These are phyloP conservation scores for Phortica magna DNA, from an alignment of 2,888 invertebrate genomes.

Conservation along the genomic window DNA sequence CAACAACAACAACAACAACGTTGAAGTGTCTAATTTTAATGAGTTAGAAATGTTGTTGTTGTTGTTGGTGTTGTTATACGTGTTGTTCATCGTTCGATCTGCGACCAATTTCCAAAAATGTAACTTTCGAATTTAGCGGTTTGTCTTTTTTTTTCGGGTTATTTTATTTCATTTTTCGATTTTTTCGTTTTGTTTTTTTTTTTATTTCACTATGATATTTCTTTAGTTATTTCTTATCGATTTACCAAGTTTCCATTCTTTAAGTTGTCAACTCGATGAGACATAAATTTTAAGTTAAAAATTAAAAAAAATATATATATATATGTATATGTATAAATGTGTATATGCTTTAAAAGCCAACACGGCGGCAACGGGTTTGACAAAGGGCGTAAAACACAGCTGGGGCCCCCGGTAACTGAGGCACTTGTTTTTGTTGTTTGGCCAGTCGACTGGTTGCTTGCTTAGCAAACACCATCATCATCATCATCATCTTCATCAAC, in stretches of 20 bases:
- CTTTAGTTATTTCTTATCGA: constrained; percentile 5
- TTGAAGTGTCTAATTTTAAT: constrained; percentile 48
- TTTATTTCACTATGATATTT: constrained; percentile 29
- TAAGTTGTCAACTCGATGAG: constrained; percentile 72
- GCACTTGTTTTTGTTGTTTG: constrained; percentile 64
- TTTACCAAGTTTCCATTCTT: constrained; percentile 60
- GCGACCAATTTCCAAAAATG: constrained; percentile 69
- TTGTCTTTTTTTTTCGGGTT: constrained; percentile 57
- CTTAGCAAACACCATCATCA: neutral
- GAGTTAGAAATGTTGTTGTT: constrained; percentile 61
- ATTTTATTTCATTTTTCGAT: constrained; percentile 42
- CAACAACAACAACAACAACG: constrained; percentile 45
- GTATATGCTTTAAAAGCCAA: constrained; percentile 47
- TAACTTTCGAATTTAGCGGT: constrained; percentile 74
- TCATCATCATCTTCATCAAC: constrained; percentile 11
- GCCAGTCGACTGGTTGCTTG: constrained; percentile 45
- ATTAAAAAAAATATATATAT: constrained; percentile 50
- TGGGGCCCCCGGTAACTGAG: constrained; percentile 61
- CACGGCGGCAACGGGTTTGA: constrained; percentile 61
- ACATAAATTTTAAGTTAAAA: constrained; percentile 68
- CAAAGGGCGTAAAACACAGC: constrained; percentile 50
- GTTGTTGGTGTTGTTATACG: constrained; percentile 13
- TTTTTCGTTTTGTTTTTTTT: constrained; percentile 8
- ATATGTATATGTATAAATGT: neutral
- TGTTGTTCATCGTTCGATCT: constrained; percentile 30